phyloP scores from a whole-genome alignment of 2,113 vertebrate species.

The Sphaerodactylus townsendi region DNA sequence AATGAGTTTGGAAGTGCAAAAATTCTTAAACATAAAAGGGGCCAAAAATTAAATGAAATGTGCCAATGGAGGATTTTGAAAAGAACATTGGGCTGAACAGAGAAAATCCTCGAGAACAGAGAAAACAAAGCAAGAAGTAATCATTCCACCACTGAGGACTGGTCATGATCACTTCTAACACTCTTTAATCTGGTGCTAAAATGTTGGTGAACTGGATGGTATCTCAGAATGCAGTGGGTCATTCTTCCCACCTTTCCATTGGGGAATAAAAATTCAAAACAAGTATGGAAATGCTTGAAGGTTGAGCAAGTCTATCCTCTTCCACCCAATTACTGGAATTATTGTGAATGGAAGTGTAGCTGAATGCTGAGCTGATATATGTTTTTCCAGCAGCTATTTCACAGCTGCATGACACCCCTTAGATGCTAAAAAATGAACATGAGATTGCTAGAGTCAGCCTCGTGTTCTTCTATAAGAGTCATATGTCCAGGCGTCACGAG shows the following conservation, averaged over 20 bases:
- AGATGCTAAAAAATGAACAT: neutral
- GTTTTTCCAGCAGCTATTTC: too few relatives aligned
- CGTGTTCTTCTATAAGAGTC: too few relatives aligned
- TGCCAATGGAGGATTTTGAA: neutral
- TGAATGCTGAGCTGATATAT: neutral
- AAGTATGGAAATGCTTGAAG: neutral
- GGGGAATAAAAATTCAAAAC: neutral
- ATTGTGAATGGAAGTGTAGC: too few relatives aligned
- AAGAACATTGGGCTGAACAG: too few relatives aligned
- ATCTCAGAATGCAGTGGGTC: neutral
- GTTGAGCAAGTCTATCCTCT: too few relatives aligned
- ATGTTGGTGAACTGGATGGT: neutral
- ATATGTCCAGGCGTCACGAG: neutral
- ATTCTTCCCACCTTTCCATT: neutral
- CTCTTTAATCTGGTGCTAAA: neutral
- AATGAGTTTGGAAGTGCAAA: neutral
- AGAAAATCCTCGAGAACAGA: too few relatives aligned
- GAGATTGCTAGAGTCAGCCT: neutral
- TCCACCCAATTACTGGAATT: too few relatives aligned
- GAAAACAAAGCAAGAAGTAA: too few relatives aligned
- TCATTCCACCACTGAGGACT: neutral
- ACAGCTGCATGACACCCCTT: neutral
- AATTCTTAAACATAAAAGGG: neutral
- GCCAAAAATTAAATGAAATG: neutral
- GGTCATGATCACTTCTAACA: neutral